These are phyloP conservation scores for Choloepus didactylus DNA, from an alignment of 2,797 vertebrate genomes.

Conservation along the genomic window DNA sequence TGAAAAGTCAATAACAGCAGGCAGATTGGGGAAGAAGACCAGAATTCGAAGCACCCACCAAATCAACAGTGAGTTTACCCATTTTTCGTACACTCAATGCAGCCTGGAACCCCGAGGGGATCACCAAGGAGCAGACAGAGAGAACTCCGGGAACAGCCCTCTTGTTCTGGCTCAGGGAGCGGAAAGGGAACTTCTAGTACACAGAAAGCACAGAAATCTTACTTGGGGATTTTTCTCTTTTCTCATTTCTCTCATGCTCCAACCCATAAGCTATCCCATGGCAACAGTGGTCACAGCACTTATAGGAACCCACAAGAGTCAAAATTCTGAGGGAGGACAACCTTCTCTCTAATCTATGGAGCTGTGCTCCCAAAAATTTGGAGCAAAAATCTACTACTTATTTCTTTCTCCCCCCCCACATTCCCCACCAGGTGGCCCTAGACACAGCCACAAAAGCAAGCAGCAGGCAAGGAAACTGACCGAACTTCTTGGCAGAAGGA, in stretches of 20 bases:
- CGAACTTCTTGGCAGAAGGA: not conserved
- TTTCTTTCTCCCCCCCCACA: not conserved
- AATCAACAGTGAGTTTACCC: not conserved
- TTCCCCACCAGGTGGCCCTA: not conserved
- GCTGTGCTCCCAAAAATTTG: not conserved
- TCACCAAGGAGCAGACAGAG: not conserved
- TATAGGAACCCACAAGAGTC: not conserved
- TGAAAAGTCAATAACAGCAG: not conserved
- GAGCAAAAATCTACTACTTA: not conserved
- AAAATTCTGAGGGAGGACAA: not conserved
- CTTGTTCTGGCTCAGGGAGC: not conserved
- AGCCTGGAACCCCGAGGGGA: not conserved
- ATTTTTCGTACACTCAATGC: not conserved
- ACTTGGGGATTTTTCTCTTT: not conserved
- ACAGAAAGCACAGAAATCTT: not conserved
- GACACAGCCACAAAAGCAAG: rapidly evolving
- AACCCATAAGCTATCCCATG: too few relatives aligned
- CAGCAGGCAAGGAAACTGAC: not conserved
- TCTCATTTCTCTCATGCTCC: not conserved
- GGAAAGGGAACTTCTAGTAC: not conserved
- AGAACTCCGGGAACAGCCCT: not conserved
- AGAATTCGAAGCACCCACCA: not conserved
- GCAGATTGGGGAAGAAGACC: not conserved
- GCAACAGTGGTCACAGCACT: not conserved
- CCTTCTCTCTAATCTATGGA: not conserved